phyloP scores from a whole-genome alignment of 2,888 invertebrate species.

The Sesamia inferens region DNA sequence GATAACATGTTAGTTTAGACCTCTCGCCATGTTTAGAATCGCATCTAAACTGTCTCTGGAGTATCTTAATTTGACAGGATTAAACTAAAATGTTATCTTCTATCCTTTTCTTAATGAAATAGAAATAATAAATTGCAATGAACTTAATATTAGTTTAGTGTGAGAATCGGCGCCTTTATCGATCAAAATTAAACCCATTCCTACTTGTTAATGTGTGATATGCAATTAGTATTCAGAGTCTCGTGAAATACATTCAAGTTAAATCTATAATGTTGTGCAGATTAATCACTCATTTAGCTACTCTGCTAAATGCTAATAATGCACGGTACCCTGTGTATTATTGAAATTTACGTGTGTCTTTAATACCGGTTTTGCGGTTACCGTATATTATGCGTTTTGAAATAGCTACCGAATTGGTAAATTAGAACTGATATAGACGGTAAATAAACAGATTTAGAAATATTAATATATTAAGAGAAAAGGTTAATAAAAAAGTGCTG shows the following conservation, averaged over 20 bases:
- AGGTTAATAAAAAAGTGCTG: not conserved
- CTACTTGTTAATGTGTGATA: too few species aligned
- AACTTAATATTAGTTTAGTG: too few species aligned
- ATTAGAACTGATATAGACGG: not conserved
- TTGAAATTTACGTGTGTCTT: slow-evolving; percentile 14
- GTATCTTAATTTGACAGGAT: too few species aligned
- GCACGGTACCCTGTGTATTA: not conserved
- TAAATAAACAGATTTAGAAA: not conserved
- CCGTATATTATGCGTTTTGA: not conserved
- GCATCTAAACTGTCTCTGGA: too few species aligned
- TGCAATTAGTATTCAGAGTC: not conserved
- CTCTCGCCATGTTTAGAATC: too few species aligned
- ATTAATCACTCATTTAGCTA: slow-evolving; percentile 1
- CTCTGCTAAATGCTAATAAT: too few species aligned
- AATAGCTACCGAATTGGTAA: not conserved
- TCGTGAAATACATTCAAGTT: not conserved
- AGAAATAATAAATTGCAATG: too few species aligned
- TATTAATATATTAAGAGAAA: not conserved
- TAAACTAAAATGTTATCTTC: too few species aligned
- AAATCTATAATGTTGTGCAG: not conserved
- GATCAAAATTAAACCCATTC: too few species aligned
- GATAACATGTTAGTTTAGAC: too few species aligned
- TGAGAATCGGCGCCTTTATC: too few species aligned
- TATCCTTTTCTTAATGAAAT: too few species aligned
- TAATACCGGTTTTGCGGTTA: slow-evolving; percentile 6